A percentile compares a stretch with the other conserved stretches of the same genome.
Evolutionary conservation across 2,113 vertebrate genomes (phyloP).

Genomic region (Nothocercus nigrocapillus): DNA sequence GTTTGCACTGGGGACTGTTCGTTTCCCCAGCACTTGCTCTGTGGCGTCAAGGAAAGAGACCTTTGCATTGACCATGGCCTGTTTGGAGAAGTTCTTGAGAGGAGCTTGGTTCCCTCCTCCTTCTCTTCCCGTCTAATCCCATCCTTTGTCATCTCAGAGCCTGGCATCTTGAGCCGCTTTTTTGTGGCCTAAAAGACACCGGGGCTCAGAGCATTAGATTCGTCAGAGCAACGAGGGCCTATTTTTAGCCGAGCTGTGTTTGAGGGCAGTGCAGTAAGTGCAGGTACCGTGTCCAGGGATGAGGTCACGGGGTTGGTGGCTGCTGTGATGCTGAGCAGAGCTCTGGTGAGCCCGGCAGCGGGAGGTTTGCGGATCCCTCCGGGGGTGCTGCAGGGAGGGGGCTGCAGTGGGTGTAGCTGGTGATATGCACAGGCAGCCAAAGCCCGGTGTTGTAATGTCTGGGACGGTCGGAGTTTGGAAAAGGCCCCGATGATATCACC

Average conservation of each 20-base stretch:
- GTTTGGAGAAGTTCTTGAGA: not conserved
- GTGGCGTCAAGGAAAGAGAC: not conserved
- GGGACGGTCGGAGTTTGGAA: conserved; percentile 55
- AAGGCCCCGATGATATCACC: conserved; percentile 47
- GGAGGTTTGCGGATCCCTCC: not conserved
- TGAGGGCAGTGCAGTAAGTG: not conserved
- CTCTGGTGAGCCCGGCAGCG: not conserved
- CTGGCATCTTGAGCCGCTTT: not conserved
- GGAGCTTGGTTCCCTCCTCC: not conserved
- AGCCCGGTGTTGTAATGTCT: conserved; percentile 52
- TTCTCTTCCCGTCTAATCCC: not conserved
- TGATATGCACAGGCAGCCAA: conserved; percentile 32
- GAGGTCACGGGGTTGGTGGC: not conserved
- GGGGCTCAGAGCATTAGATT: not conserved
- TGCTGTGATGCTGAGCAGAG: not conserved
- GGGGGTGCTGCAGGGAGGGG: conserved; percentile 7
- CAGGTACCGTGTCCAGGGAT: not conserved
- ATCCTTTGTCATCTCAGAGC: not conserved
- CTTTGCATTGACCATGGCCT: not conserved
- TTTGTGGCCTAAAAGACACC: not conserved
- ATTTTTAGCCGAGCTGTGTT: conserved; percentile 28
- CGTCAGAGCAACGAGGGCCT: not conserved
- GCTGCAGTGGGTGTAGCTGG: conserved; percentile 34
- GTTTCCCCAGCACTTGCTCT: not conserved
- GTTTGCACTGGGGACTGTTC: not conserved